Conservation (phyloP, 2,797 vertebrate genomes). For the Austrolebias charrua region DNA sequence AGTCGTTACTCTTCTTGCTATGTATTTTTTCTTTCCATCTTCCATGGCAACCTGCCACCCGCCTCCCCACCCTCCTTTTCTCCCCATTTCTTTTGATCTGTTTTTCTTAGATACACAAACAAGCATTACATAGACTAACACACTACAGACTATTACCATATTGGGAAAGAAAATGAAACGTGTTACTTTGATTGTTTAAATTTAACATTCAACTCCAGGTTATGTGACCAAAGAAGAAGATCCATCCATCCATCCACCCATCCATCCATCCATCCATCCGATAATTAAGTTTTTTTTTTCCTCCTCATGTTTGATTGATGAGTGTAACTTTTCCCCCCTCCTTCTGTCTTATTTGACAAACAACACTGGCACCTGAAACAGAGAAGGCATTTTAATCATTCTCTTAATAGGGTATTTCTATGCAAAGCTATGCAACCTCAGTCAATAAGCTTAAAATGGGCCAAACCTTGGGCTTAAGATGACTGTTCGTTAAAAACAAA, state of each 20-base stretch:
- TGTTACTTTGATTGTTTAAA: conserved; percentile 82
- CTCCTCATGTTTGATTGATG: conserved; percentile 78
- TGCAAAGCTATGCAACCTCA: conserved; percentile 80
- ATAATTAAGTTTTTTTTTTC: conserved; percentile 27
- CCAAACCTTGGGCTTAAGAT: conserved; percentile 65
- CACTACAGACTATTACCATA: conserved; percentile 57
- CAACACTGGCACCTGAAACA: conserved; percentile 79
- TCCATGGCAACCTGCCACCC: conserved; percentile 76
- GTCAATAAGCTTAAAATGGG: conserved; percentile 74
- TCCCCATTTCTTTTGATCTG: conserved; percentile 14
- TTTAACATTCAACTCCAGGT: conserved; percentile 81
- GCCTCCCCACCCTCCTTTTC: conserved; percentile 26
- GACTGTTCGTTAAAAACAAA: conserved; percentile 54
- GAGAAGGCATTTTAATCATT: conserved; percentile 84
- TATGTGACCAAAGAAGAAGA: conserved; percentile 79
- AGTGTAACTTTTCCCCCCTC: conserved; percentile 66
- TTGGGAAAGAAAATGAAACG: conserved; percentile 81
- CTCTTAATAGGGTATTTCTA: conserved; percentile 83
- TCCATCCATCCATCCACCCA: conserved; percentile 2
- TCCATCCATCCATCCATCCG: not conserved
- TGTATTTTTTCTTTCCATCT: conserved; percentile 65
- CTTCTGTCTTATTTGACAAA: conserved; percentile 83
- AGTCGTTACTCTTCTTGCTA: conserved; percentile 85
- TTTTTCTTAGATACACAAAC: conserved; percentile 51
- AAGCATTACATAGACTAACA: conserved; percentile 22